These are phyloP conservation scores for Mamestra configurata DNA, from an alignment of 1,140 invertebrate species.

Conservation along the genomic window DNA sequence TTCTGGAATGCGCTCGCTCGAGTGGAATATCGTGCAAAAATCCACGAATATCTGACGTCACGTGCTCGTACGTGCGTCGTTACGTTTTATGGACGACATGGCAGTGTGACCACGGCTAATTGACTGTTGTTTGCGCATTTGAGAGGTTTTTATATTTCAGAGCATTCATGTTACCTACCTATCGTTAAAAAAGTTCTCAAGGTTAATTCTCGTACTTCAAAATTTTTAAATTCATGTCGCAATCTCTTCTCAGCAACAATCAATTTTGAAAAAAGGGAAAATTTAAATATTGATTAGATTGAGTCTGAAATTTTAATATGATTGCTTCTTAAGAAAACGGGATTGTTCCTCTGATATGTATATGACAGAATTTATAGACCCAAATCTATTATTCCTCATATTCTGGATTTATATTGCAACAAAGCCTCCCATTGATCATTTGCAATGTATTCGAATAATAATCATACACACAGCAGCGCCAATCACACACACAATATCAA, in stretches of 20 bases:
- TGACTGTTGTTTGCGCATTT: constrained; percentile 30
- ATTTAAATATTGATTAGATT: too few species aligned
- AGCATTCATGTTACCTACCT: neutral
- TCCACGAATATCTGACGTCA: constrained; percentile 58
- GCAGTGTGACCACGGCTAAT: constrained; percentile 10
- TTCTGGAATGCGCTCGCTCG: constrained; percentile 58
- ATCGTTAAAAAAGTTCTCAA: neutral
- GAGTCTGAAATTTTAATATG: too few species aligned
- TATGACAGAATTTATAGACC: too few species aligned
- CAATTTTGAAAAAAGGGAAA: too few species aligned
- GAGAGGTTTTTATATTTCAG: neutral
- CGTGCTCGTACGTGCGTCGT: constrained; percentile 37
- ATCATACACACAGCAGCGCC: neutral
- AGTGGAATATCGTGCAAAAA: constrained; percentile 72
- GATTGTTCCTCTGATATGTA: too few species aligned
- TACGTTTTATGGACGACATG: constrained; percentile 41
- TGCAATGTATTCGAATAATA: too few species aligned
- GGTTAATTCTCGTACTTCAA: neutral
- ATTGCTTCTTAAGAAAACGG: too few species aligned
- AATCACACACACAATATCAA: neutral
- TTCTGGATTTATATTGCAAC: neutral
- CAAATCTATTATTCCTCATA: too few species aligned
- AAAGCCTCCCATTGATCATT: too few species aligned
- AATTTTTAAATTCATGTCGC: too few species aligned
- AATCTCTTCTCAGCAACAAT: too few species aligned